Conservation (phyloP, 2,888 invertebrate genomes). For the Alloscopus bannaensis region DNA sequence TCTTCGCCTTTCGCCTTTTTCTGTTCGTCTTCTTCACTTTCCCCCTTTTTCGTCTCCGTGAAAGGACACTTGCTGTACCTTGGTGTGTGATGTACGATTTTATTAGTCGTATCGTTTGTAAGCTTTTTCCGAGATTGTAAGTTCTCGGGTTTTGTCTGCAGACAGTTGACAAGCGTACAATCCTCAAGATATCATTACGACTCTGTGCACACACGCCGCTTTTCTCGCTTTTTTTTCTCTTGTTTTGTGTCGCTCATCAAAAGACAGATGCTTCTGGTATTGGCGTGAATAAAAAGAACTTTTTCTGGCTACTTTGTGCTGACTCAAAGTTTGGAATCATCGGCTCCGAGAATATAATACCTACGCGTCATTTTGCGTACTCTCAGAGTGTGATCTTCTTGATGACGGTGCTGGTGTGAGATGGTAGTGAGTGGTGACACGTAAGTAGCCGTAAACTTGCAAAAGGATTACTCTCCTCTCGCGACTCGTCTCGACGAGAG, state of each 20-base stretch:
- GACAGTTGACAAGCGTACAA: constrained; percentile 66
- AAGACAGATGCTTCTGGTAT: constrained; percentile 66
- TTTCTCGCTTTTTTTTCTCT: neutral
- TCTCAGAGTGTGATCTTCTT: no score
- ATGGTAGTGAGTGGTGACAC: constrained; percentile 51
- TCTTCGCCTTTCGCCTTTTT: neutral
- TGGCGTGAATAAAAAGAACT: constrained; percentile 52
- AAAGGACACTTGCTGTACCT: neutral
- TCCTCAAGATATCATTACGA: constrained; percentile 65
- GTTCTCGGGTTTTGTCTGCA: constrained; percentile 52
- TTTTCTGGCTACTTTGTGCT: constrained; percentile 57
- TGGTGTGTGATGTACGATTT: constrained; percentile 5
- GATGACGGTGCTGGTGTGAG: neutral
- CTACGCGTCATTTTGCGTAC: neutral
- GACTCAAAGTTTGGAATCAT: constrained; percentile 48
- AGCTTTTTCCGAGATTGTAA: constrained; percentile 16
- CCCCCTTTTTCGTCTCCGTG: neutral
- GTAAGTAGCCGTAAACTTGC: constrained; percentile 43
- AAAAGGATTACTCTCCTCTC: constrained; percentile 61
- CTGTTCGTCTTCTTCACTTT: constrained; percentile 6
- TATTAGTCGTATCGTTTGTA: neutral
- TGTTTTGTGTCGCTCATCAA: constrained; percentile 40
- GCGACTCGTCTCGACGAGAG: constrained; percentile 30
- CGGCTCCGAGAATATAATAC: neutral
- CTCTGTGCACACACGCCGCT: neutral